Evolutionary conservation across 64 coral and sea anemone genomes (phyloP), one percentile per base, ranked within the genome.

Genomic region (Hydrozoanthus tunicans): DNA sequence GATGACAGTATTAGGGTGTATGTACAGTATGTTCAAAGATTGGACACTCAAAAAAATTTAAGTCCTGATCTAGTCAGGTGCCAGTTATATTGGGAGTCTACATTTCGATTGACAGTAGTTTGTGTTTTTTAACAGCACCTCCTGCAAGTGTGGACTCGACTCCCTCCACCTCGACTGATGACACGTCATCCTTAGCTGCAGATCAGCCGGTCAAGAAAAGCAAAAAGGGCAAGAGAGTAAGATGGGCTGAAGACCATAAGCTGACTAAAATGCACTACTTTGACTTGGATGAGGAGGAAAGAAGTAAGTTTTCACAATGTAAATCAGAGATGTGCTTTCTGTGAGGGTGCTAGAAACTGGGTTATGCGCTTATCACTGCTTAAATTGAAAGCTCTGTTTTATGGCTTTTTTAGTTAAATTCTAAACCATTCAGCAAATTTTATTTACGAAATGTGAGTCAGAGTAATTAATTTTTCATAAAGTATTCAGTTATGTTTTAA

Each of bases 241-340:
- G 83, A 24, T 93, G 92, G 90, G 77, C 92, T 20, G 92, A 96
- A 23, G 95, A 96, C 56, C 52, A 86, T 11, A 96, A 96, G 67
- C 78, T 96, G 63, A 93, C 90, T 27, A 86, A 73, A 3, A 79
- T 91, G 23, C 95, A 96, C 58, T 96, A 58, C 90, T 96, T 96
- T 90, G 95, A 96, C 83, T 81, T 94, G 71, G 95, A 96, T 68
- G 95, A 96, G 64, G 95, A 96, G 74, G 95, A 96, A 81, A 86
- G 95, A 96, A 90, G 95, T 96, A 56, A 83, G 76, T 80, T 43
- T 14, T 15, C 58, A 10, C 53, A 25, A 6, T 75, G 9, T 13
- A 51, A 6, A 43, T 11, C 5, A n/a, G 43, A 81, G 32, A 2
- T 43, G 32, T 43, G 32, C 32, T 43, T 43, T 43, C 32, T 43